Conservation (phyloP, 2,797 vertebrate species). For the Poecilia picta region DNA sequence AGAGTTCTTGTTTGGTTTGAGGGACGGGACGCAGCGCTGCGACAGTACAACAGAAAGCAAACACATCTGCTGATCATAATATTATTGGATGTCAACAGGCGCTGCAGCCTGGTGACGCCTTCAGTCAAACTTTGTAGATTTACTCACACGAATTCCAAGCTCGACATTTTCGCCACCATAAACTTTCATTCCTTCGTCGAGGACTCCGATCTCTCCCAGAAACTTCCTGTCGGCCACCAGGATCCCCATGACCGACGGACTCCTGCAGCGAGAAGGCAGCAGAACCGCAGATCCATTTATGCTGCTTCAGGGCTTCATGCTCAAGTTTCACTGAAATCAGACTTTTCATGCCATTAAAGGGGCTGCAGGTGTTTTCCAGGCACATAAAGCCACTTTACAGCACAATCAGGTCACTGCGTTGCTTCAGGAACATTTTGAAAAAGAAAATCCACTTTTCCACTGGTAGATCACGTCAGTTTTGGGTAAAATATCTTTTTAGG, state of each 20-base stretch:
- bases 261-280: conserved; percentile 59
- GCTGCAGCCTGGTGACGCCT: neutral
- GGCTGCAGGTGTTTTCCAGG: too few species aligned
- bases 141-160: conserved; percentile 81
- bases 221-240: conserved; percentile 80
- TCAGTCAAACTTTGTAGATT: neutral
- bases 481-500: too few species aligned
- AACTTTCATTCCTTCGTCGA: conserved; percentile 83
- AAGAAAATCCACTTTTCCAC: too few species aligned
- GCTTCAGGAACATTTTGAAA: too few species aligned
- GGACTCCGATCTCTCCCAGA: conserved; percentile 80
- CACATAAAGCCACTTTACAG: too few species aligned
- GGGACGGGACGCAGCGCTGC: neutral
- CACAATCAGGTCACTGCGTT: too few species aligned
- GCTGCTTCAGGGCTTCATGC: too few species aligned
- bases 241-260: conserved; percentile 86
- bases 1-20: neutral
- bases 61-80: neutral
- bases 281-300: neutral
- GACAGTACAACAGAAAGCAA: neutral
- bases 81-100: neutral
- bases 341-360: too few species aligned
- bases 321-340: too few species aligned
- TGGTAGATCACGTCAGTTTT: too few species aligned
- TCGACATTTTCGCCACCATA: conserved; percentile 88